A percentile compares a stretch with the other conserved stretches of the same genome.
These are phyloP conservation scores for Aplodontia rufa DNA, from an alignment of 2,113 vertebrate species.

Conservation along the genomic window DNA sequence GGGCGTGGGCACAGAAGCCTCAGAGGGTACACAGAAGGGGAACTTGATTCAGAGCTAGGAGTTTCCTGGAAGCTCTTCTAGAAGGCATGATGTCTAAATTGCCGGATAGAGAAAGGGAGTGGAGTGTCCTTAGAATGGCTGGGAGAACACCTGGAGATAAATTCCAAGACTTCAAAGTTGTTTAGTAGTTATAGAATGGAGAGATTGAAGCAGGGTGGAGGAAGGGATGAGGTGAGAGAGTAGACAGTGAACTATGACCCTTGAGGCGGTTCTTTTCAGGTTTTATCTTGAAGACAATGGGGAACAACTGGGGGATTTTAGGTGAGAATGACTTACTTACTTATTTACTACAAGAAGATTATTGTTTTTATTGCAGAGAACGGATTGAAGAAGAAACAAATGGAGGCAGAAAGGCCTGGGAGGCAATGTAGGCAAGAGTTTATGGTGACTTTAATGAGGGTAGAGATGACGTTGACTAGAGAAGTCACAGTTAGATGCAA, in stretches of 20 bases:
- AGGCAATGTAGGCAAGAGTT: neutral
- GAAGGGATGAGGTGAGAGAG: neutral
- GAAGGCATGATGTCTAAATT: neutral
- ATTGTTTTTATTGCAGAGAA: neutral
- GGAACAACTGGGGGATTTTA: neutral
- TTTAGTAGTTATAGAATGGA: neutral
- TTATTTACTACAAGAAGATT: neutral
- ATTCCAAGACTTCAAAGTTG: neutral
- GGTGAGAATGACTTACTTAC: neutral
- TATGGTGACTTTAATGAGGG: neutral
- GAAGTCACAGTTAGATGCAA: neutral
- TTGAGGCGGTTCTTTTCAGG: neutral
- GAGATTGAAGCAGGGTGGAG: neutral
- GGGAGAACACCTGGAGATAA: neutral
- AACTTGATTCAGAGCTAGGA: neutral
- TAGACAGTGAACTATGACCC: neutral
- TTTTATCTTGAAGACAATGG: neutral
- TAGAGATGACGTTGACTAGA: neutral
- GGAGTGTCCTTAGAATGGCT: neutral
- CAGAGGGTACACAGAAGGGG: neutral
- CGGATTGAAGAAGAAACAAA: neutral
- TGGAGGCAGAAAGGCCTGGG: neutral
- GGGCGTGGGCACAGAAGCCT: too few species aligned
- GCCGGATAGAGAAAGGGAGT: neutral
- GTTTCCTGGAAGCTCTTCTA: neutral